These are phyloP conservation scores for Orientallactaga sibirica DNA, from an alignment of 2,797 vertebrate species.

Conservation along the genomic window DNA sequence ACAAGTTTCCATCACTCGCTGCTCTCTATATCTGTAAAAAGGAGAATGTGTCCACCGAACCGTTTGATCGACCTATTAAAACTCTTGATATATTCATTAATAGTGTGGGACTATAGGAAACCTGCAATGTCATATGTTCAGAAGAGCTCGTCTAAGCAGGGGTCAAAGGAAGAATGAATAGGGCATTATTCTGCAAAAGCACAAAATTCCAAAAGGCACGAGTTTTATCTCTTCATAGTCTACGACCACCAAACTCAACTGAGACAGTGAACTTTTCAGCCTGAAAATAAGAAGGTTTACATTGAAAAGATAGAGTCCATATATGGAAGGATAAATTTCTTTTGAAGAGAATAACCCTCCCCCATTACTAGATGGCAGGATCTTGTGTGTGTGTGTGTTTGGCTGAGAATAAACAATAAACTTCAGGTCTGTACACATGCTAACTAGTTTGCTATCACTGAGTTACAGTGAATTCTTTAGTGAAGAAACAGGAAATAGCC, in stretches of 20 bases:
- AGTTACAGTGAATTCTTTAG: not conserved
- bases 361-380: not conserved
- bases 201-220: slow-evolving; percentile 2
- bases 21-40: slow-evolving; percentile 87
- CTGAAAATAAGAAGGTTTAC: not conserved
- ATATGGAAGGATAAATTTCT: not conserved
- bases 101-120: slow-evolving; percentile 84
- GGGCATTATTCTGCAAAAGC: not conserved
- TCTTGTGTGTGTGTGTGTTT: not conserved
- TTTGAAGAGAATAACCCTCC: not conserved
- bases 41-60: slow-evolving; percentile 79
- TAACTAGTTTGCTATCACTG: not conserved
- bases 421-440: not conserved
- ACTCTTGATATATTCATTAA: slow-evolving; percentile 87
- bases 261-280: not conserved
- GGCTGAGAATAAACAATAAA: not conserved
- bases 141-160: slow-evolving; percentile 84
- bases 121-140: slow-evolving; percentile 72
- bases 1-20: slow-evolving; percentile 78
- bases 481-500: not conserved
- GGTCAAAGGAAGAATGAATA: slow-evolving; percentile 79
- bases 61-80: slow-evolving; percentile 87
- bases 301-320: slow-evolving; percentile 3
- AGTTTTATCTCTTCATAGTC: not conserved
- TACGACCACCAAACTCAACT: not conserved